These are phyloP conservation scores for Brassicogethes aeneus DNA, from an alignment of 2,888 invertebrate genomes.

Conservation along the genomic window DNA sequence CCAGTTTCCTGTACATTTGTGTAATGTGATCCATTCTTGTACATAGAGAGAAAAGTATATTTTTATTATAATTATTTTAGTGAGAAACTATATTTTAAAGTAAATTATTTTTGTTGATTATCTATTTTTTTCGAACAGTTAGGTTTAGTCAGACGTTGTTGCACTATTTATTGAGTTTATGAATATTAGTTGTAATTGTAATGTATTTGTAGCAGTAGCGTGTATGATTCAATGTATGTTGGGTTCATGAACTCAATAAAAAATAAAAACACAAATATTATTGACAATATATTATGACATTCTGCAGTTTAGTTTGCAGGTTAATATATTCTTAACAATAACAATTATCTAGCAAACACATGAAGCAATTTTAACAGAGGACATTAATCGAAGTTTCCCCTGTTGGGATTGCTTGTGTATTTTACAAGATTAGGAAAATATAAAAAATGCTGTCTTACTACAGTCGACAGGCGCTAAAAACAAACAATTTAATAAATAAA, in stretches of 20 bases:
- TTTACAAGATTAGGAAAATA: too few species aligned
- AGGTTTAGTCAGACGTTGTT: constrained; percentile 9
- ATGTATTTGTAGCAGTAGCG: neutral
- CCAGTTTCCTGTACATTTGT: constrained; percentile 15
- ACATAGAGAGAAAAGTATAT: constrained; percentile 22
- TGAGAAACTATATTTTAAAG: constrained; percentile 17
- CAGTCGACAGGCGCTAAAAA: too few species aligned
- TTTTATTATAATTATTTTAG: constrained; percentile 25
- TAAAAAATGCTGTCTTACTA: too few species aligned
- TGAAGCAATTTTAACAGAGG: too few species aligned
- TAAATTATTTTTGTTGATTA: constrained; percentile 23
- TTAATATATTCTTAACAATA: too few species aligned
- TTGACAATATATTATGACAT: constrained; percentile 10
- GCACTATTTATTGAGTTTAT: constrained; percentile 8
- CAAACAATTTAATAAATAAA: too few species aligned
- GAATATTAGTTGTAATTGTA: constrained; percentile 4
- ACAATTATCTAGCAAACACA: too few species aligned
- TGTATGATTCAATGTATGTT: neutral
- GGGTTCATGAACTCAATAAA: constrained; percentile 7
- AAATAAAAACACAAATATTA: neutral
- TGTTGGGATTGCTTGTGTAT: too few species aligned
- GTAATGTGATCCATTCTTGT: constrained; percentile 22
- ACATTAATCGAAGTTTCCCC: too few species aligned
- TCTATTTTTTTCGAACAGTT: constrained; percentile 15
- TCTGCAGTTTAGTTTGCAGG: neutral